These are phyloP conservation scores for Babylonia areolata DNA, from an alignment of 1,140 invertebrate species.

Conservation along the genomic window DNA sequence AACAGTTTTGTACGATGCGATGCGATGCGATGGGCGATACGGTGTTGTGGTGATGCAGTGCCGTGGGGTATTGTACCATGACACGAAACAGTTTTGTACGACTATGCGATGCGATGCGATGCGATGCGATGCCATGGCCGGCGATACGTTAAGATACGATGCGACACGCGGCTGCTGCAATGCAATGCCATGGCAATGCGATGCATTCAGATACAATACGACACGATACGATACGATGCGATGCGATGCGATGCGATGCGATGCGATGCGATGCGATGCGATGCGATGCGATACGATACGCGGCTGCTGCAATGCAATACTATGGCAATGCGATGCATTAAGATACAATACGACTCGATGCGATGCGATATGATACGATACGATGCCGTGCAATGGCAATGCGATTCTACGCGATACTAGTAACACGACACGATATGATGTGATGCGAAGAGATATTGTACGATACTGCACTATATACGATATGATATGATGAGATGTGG, in stretches of 20 bases:
- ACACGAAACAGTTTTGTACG: too few relatives aligned
- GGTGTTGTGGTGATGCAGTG: too few relatives aligned
- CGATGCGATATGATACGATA: slow-evolving; percentile 13
- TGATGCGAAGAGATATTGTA: too few relatives aligned
- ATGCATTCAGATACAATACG: neutral
- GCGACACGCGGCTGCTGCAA: neutral
- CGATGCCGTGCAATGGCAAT: slow-evolving; percentile 35
- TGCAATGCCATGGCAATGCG: neutral
- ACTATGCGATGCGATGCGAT: neutral
- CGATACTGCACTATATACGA: slow-evolving; percentile 20
- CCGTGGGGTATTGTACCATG: too few relatives aligned
- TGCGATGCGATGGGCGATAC: too few relatives aligned
- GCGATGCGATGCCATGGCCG: neutral
- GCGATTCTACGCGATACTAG: slow-evolving; percentile 31
- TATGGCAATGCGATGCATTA: neutral
- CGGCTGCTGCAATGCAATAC: neutral
- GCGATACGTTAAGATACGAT: neutral
- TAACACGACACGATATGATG: slow-evolving; percentile 36
- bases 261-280: slow-evolving; percentile 26
- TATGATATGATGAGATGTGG: slow-evolving; percentile 27
- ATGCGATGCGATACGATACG: slow-evolving; percentile 33
- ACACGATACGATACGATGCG: slow-evolving; percentile 29
- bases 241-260: slow-evolving; percentile 39
- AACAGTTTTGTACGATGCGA: too few relatives aligned
- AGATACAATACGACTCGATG: neutral